phyloP scores from a whole-genome alignment of 2,888 invertebrate genomes.

The Euclidia mi region DNA sequence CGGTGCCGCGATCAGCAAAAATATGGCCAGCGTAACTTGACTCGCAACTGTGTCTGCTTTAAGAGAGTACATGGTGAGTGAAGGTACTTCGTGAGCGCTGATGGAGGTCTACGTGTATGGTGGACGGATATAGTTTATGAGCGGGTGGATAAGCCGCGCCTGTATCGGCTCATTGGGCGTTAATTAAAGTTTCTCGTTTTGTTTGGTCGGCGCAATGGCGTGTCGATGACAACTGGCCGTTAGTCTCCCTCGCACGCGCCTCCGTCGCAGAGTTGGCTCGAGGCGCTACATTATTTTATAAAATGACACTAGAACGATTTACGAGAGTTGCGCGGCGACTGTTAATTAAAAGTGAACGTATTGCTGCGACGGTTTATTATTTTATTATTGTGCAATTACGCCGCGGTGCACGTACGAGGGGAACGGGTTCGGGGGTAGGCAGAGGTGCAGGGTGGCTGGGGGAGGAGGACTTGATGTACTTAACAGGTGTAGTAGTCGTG shows the following conservation, averaged over 20 bases:
- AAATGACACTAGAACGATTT: conserved; percentile 9
- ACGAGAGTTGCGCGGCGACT: conserved; percentile 1
- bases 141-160: conserved; percentile 32
- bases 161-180: conserved; percentile 48
- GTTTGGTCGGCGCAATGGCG: conserved; percentile 23
- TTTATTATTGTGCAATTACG: conserved; percentile 5
- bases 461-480: background rate
- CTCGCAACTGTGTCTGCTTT: background rate
- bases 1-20: conserved; percentile 37
- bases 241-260: background rate
- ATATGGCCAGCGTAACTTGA: conserved; percentile 22
- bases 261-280: background rate
- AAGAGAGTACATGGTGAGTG: background rate
- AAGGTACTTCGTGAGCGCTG: background rate
- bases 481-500: background rate
- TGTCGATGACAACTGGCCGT: conserved; percentile 43
- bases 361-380: conserved; percentile 7
- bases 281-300: conserved; percentile 4
- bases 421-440: background rate
- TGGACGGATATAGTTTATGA: conserved; percentile 18
- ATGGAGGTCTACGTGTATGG: conserved; percentile 15
- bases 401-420: no score
- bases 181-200: conserved; percentile 56
- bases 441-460: background rate
- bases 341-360: conserved; percentile 9